phyloP scores from a whole-genome alignment of 2,797 vertebrate species.

The Alauda arvensis region DNA sequence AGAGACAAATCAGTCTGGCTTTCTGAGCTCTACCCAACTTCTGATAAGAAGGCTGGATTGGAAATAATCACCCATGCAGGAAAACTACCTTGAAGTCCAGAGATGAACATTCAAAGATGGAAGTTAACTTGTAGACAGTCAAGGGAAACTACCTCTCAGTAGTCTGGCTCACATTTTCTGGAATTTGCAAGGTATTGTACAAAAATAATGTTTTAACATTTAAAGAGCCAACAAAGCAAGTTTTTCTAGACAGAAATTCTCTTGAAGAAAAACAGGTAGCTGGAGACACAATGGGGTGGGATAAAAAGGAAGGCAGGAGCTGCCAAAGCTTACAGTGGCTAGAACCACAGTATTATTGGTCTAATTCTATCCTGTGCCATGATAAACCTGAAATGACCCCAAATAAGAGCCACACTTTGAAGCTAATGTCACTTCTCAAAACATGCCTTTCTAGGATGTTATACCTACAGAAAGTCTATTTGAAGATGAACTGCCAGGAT shows the following conservation, averaged over 20 bases:
- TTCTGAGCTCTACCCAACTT: not conserved
- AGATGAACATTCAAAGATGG: not conserved
- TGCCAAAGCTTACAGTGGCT: not conserved
- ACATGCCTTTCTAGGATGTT: not conserved
- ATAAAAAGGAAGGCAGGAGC: not conserved
- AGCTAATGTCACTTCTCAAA: not conserved
- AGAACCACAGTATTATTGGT: not conserved
- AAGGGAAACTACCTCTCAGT: not conserved
- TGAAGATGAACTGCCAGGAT: not conserved
- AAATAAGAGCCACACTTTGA: not conserved
- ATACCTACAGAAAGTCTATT: not conserved
- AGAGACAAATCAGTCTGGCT: not conserved
- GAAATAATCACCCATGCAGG: not conserved
- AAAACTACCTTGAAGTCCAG: not conserved
- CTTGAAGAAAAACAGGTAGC: not conserved
- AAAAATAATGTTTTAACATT: not conserved
- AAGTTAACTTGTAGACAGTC: not conserved
- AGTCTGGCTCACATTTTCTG: not conserved
- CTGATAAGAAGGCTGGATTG: not conserved
- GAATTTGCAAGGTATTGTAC: not conserved
- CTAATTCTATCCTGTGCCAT: not conserved
- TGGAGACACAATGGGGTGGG: not conserved
- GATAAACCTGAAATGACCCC: not conserved
- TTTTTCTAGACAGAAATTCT: not conserved
- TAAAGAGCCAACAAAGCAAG: not conserved